phyloP scores from a whole-genome alignment of 2,113 vertebrate genomes.

The Blennius ocellaris region DNA sequence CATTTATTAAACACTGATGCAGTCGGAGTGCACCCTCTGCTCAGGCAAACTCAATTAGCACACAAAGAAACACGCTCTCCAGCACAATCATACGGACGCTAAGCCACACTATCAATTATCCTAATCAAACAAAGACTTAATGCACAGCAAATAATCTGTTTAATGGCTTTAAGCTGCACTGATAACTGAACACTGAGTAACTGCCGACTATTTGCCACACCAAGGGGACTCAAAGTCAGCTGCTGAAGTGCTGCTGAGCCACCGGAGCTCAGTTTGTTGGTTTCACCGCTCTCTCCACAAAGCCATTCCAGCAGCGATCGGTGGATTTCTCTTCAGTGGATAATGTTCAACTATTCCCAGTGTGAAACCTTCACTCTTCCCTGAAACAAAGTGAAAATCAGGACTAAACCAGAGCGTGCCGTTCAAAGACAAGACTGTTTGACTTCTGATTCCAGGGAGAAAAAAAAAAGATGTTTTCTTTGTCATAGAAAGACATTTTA shows the following conservation, averaged over 20 bases:
- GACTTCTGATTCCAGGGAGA: too few relatives aligned
- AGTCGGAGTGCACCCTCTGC: not conserved
- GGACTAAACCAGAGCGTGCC: too few relatives aligned
- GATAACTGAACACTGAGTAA: conserved; percentile 31
- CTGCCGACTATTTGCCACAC: conserved; percentile 23
- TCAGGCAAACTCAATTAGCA: conserved; percentile 59
- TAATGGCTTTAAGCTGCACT: conserved; percentile 42
- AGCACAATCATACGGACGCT: conserved; percentile 1
- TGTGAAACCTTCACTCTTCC: too few relatives aligned
- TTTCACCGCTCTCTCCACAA: too few relatives aligned
- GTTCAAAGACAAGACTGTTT: too few relatives aligned
- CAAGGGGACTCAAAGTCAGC: conserved; percentile 57
- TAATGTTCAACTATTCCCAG: too few relatives aligned
- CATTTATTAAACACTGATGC: conserved; percentile 39
- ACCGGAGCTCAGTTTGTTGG: not conserved
- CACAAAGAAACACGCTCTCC: not conserved
- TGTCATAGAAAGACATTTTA: too few relatives aligned
- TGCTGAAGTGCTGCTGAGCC: not conserved
- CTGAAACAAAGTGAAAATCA: too few relatives aligned
- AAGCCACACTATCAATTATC: conserved; percentile 75
- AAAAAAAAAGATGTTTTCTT: too few relatives aligned
- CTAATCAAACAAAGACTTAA: conserved; percentile 76
- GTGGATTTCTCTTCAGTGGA: too few relatives aligned
- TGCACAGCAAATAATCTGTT: conserved; percentile 70
- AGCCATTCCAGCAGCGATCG: too few relatives aligned